These are phyloP conservation scores for Phrynocephalus guinanensis DNA, from an alignment of 2,797 vertebrate species.

Conservation along the genomic window DNA sequence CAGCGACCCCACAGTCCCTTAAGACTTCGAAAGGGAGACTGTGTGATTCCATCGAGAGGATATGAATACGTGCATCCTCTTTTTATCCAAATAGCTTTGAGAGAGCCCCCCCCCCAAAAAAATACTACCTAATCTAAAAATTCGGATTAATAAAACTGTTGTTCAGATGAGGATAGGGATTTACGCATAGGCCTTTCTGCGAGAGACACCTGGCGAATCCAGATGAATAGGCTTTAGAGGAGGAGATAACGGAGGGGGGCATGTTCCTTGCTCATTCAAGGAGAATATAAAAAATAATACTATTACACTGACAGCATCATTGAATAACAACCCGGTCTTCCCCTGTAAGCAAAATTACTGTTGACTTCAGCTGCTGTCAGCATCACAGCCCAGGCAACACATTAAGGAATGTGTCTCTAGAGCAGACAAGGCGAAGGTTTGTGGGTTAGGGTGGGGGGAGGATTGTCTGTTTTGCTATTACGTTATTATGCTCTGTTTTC, in stretches of 20 bases:
- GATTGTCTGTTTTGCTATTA: not conserved
- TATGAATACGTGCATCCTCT: not conserved
- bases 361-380: not conserved
- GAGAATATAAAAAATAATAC: not conserved
- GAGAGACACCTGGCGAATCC: not conserved
- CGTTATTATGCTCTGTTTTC: not conserved
- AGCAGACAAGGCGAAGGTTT: not conserved
- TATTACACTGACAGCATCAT: not conserved
- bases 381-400: not conserved
- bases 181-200: not conserved
- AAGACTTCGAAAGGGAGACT: not conserved
- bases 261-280: not conserved
- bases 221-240: not conserved
- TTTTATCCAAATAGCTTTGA: not conserved
- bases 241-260: not conserved
- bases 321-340: not conserved
- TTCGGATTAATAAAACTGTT: not conserved
- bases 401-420: not conserved
- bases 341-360: not conserved
- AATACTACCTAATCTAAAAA: not conserved
- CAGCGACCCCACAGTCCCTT: not conserved
- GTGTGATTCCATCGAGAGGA: not conserved
- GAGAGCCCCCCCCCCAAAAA: not conserved
- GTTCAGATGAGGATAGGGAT: not conserved
- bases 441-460: not conserved